A percentile compares a stretch with the other conserved stretches of the same genome.
phyloP scores from a whole-genome alignment of 2,797 vertebrate species.

The Peromyscus attwateri region DNA sequence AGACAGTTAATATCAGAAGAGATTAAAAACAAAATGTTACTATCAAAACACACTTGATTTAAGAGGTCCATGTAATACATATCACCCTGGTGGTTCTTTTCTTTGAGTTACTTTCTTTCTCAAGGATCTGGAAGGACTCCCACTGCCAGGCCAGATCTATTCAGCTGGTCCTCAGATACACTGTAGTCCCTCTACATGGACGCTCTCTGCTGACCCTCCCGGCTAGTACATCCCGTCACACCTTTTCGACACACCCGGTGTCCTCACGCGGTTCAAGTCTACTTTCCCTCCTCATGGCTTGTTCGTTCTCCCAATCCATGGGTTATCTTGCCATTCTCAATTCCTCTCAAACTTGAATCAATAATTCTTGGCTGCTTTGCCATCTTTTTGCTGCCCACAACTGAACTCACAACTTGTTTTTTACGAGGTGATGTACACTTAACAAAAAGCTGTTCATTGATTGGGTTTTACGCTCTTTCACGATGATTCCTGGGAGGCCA shows the following conservation, averaged over 20 bases:
- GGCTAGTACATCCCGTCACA: background rate
- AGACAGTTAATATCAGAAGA: conserved; percentile 60
- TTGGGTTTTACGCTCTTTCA: background rate
- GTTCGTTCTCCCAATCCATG: background rate
- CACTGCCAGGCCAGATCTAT: background rate
- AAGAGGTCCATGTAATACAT: background rate
- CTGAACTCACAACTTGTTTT: conserved; percentile 27
- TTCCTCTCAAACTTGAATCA: conserved; percentile 49
- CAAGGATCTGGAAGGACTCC: background rate
- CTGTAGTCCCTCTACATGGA: background rate
- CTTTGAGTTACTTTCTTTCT: conserved; percentile 11
- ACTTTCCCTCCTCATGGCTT: background rate
- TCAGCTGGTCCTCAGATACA: background rate
- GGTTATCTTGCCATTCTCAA: conserved; percentile 50
- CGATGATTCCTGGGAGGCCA: background rate
- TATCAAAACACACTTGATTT: conserved; percentile 66
- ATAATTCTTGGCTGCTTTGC: background rate
- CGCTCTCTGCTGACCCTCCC: background rate
- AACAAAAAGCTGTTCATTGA: background rate
- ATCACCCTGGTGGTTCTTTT: background rate
- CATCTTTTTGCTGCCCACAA: conserved; percentile 22
- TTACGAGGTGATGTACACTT: background rate
- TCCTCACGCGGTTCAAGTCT: background rate
- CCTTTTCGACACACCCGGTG: background rate
- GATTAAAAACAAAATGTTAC: conserved; percentile 54